Evolutionary conservation across 2,113 vertebrate genomes (phyloP).

Genomic region (Crypturellus undulatus): DNA sequence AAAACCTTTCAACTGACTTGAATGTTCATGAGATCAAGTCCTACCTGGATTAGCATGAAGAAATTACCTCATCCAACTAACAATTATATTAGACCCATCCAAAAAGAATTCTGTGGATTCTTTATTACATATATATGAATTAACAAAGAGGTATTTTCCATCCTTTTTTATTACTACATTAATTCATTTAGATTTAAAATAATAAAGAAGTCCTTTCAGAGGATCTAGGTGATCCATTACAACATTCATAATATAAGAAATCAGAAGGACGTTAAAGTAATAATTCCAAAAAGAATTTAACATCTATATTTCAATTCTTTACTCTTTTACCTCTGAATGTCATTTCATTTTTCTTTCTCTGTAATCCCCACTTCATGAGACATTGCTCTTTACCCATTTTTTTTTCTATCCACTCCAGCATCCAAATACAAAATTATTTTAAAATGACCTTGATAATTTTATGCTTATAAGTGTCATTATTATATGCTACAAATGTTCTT

Average conservation of each 20-base stretch:
- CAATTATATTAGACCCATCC: not conserved
- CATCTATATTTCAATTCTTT: not conserved
- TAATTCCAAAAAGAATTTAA: not conserved
- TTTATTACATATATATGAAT: not conserved
- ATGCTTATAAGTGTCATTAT: not conserved
- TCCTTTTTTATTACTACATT: constrained; percentile 51
- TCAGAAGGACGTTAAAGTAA: constrained; percentile 2
- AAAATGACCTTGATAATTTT: not conserved
- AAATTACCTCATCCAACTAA: not conserved
- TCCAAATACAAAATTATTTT: not conserved
- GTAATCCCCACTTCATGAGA: not conserved
- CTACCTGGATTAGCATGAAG: not conserved
- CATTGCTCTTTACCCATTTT: not conserved
- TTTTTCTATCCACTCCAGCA: not conserved
- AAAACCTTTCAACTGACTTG: not conserved
- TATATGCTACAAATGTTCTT: not conserved
- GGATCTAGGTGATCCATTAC: constrained; percentile 30
- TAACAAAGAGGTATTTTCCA: not conserved
- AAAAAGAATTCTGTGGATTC: constrained; percentile 38
- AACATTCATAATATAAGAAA: constrained; percentile 33
- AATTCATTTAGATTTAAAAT: constrained; percentile 57
- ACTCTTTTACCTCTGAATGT: not conserved
- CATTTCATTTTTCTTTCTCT: not conserved
- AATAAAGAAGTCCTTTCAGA: constrained; percentile 53
- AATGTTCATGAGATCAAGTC: not conserved